These are phyloP conservation scores for Pegoplata infirma DNA, from an alignment of 2,888 invertebrate species.

Conservation along the genomic window DNA sequence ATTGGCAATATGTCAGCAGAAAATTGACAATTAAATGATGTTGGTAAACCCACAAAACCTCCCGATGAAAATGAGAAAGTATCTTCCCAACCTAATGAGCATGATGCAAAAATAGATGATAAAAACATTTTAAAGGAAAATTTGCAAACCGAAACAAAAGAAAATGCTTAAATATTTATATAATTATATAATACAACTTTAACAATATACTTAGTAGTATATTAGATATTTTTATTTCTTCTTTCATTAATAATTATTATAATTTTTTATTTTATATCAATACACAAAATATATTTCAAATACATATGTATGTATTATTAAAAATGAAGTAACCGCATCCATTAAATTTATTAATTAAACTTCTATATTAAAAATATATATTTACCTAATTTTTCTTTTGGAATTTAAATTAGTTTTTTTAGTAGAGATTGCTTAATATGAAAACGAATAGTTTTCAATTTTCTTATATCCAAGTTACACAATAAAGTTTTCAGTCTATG, in stretches of 20 bases:
- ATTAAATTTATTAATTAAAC: background rate
- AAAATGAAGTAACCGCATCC: background rate
- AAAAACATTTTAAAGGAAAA: background rate
- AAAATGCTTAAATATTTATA: background rate
- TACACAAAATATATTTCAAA: slow-evolving; percentile 3
- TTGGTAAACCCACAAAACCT: slow-evolving; percentile 37
- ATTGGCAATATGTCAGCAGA: slow-evolving; percentile 88
- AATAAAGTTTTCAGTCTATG: background rate
- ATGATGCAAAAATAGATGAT: slow-evolving; percentile 29
- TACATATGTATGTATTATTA: slow-evolving; percentile 1
- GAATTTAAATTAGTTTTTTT: background rate
- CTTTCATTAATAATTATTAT: slow-evolving; percentile 22
- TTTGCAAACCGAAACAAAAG: background rate
- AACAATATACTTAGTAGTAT: slow-evolving; percentile 33
- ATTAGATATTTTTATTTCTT: slow-evolving; percentile 17
- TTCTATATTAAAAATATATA: background rate
- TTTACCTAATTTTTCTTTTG: background rate
- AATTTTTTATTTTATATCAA: slow-evolving; percentile 17
- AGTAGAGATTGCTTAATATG: background rate
- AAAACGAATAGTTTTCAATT: background rate
- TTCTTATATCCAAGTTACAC: background rate
- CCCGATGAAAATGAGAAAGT: slow-evolving; percentile 32
- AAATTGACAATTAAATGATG: slow-evolving; percentile 80
- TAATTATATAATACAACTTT: background rate
- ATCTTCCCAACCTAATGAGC: slow-evolving; percentile 7